Conservation (phyloP, 2,113 vertebrate species). For the Tapirus terrestris region DNA sequence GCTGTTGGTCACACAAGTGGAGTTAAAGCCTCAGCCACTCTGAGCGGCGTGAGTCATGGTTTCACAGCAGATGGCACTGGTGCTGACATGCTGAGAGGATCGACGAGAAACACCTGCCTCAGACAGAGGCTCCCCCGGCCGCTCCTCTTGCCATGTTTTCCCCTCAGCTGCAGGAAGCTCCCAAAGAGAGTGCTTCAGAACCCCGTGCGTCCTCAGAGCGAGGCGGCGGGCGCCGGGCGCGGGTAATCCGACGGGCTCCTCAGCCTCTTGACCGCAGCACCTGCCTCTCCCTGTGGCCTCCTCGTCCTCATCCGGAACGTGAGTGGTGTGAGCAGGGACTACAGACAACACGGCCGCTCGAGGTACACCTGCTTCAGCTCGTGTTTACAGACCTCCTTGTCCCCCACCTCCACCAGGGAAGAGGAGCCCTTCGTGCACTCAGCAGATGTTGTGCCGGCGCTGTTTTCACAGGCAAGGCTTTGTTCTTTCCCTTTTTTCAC, state of each 20-base stretch:
- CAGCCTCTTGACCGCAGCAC: constrained; percentile 25
- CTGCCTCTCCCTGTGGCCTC: background rate
- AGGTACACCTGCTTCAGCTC: constrained; percentile 49
- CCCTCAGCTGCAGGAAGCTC: background rate
- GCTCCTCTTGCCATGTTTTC: background rate
- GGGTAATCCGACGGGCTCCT: constrained; percentile 1
- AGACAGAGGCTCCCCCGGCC: background rate
- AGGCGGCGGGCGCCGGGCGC: background rate
- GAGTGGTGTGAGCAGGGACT: background rate
- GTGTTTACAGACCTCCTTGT: constrained; percentile 62
- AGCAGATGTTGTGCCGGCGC: constrained; percentile 63
- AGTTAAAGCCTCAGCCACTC: background rate
- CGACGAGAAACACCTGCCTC: constrained; percentile 62
- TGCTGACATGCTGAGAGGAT: constrained; percentile 3
- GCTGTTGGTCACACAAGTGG: background rate
- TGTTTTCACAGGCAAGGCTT: constrained; percentile 25
- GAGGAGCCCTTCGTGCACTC: background rate
- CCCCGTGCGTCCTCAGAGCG: background rate
- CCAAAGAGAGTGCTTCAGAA: background rate
- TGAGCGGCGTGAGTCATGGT: background rate
- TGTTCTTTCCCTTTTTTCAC: background rate
- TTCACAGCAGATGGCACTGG: constrained; percentile 21
- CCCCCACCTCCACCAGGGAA: background rate
- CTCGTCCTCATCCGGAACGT: background rate
- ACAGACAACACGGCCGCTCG: background rate